These are phyloP conservation scores for Rhinolophus sinicus DNA, from an alignment of 2,113 vertebrate species.

Conservation along the genomic window DNA sequence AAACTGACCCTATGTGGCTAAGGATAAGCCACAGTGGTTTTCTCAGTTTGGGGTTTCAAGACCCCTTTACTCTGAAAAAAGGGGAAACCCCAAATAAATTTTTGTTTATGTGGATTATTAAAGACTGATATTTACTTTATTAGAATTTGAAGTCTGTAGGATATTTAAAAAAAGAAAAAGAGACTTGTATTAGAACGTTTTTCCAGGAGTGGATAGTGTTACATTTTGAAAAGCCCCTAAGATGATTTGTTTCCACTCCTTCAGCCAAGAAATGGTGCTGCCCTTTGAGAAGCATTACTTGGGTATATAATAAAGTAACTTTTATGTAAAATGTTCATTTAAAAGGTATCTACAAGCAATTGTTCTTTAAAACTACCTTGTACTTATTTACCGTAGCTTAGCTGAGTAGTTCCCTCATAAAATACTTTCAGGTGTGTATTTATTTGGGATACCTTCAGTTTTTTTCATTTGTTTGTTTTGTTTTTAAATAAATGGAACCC, in stretches of 20 bases:
- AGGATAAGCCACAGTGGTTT: background rate
- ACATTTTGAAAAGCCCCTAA: background rate
- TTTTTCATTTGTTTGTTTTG: too few relatives aligned
- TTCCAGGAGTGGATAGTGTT: background rate
- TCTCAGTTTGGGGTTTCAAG: background rate
- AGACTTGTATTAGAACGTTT: background rate
- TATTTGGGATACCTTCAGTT: too few relatives aligned
- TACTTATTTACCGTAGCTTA: too few relatives aligned
- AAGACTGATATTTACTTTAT: background rate
- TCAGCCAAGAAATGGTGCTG: background rate
- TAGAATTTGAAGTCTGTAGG: background rate
- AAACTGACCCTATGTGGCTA: too few relatives aligned
- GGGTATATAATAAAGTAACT: background rate
- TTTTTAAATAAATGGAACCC: too few relatives aligned
- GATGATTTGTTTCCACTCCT: background rate
- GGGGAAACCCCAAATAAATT: background rate
- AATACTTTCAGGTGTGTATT: too few relatives aligned
- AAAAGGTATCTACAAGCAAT: background rate
- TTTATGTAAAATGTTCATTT: background rate
- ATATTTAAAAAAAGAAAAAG: too few relatives aligned
- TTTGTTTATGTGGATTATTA: background rate
- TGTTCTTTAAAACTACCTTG: too few relatives aligned
- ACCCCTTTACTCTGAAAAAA: background rate
- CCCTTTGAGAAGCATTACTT: background rate
- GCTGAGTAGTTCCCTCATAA: too few relatives aligned